Conservation (phyloP, 2,113 vertebrate species). For the Rhodinocichla rosea region DNA sequence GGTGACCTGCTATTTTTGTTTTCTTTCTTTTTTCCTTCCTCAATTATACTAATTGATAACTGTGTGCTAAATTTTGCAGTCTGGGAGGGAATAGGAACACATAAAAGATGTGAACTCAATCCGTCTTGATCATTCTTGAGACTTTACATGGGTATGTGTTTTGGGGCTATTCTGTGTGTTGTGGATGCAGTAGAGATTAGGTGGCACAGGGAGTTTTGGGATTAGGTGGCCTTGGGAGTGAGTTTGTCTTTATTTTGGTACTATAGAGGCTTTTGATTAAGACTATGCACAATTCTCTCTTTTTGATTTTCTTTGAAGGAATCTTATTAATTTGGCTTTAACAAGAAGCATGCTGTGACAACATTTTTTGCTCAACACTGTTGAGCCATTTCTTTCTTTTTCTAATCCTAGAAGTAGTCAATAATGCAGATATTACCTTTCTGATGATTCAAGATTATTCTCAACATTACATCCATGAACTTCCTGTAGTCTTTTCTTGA, state of each 20-base stretch:
- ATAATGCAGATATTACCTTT: neutral
- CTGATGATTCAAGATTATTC: neutral
- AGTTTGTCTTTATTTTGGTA: neutral
- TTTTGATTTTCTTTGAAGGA: neutral
- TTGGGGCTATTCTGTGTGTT: neutral
- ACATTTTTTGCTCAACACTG: neutral
- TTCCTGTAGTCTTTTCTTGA: neutral
- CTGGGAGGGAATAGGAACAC: neutral
- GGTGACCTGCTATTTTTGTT: neutral
- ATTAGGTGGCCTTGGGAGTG: neutral
- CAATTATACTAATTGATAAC: neutral
- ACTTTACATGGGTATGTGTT: neutral
- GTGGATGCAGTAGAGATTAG: neutral
- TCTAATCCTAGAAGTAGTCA: neutral
- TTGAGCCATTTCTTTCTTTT: neutral
- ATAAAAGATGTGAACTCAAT: neutral
- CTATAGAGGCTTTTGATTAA: neutral
- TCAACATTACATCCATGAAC: neutral
- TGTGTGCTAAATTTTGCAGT: neutral
- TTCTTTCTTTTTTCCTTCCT: neutral
- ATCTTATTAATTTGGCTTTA: neutral
- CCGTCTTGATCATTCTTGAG: neutral
- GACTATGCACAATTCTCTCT: neutral
- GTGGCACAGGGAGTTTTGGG: neutral
- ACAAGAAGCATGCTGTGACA: neutral